A percentile compares a stretch with the other conserved stretches of the same genome.
These are phyloP conservation scores for Hypotaenidia okinawae DNA, from an alignment of 2,797 vertebrate genomes.

Conservation along the genomic window DNA sequence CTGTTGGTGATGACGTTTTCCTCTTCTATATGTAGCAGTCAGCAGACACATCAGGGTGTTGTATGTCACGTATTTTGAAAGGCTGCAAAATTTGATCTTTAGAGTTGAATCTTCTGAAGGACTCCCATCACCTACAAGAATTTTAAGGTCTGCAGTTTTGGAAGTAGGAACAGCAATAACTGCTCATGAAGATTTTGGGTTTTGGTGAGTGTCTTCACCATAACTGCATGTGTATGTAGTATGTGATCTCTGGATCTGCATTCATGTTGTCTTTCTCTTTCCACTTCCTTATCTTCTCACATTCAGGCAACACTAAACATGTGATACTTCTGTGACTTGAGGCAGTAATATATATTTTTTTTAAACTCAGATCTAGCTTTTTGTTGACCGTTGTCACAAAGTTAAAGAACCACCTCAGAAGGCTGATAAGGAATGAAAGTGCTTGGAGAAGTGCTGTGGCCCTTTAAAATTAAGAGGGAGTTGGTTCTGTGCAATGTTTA, in stretches of 20 bases:
- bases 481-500: background rate
- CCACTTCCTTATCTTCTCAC: background rate
- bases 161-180: background rate
- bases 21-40: background rate
- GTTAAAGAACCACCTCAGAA: background rate
- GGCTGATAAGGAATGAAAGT: background rate
- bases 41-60: background rate
- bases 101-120: background rate
- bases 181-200: background rate
- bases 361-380: background rate
- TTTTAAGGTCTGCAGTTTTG: background rate
- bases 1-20: background rate
- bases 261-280: background rate
- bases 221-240: rapidly evolving
- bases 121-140: background rate
- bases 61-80: background rate
- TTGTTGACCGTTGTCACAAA: background rate
- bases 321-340: slow-evolving; percentile 3
- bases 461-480: background rate
- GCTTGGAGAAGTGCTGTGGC: background rate
- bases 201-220: background rate
- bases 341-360: background rate
- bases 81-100: background rate
- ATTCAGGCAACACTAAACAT: background rate
- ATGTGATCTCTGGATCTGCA: background rate